Evolutionary conservation across 2,888 invertebrate genomes (phyloP).

Genomic region (Neocrepidodera transversa): DNA sequence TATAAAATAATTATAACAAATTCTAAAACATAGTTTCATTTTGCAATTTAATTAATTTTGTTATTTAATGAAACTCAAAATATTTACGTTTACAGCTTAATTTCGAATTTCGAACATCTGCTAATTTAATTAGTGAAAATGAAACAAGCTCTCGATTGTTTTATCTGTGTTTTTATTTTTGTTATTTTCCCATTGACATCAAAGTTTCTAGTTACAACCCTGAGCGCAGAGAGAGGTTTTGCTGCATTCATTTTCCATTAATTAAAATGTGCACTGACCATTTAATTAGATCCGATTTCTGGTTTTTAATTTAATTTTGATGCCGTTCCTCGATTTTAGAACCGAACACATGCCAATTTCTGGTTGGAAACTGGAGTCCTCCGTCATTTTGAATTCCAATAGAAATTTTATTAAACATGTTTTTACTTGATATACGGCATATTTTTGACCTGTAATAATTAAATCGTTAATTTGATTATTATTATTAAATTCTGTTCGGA

Average conservation of each 20-base stretch:
- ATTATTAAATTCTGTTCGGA: too few relatives aligned
- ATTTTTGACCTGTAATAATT: conserved; percentile 67
- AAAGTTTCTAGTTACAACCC: not conserved
- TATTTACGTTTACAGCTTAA: too few relatives aligned
- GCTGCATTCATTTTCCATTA: conserved; percentile 1
- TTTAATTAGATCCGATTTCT: conserved; percentile 17
- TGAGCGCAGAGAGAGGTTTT: not conserved
- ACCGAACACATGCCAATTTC: conserved; percentile 49
- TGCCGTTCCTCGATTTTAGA: conserved; percentile 49
- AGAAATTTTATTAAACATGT: conserved; percentile 65
- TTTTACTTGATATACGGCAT: conserved; percentile 71
- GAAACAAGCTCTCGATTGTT: too few relatives aligned
- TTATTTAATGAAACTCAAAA: too few relatives aligned
- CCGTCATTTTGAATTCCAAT: conserved; percentile 61
- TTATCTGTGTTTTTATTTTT: too few relatives aligned
- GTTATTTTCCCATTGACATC: too few relatives aligned
- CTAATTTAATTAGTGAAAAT: too few relatives aligned
- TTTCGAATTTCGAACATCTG: too few relatives aligned
- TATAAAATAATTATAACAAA: too few relatives aligned
- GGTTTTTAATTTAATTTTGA: conserved; percentile 42
- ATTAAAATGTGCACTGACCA: conserved; percentile 9
- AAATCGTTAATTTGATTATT: not conserved
- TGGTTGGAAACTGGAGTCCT: conserved; percentile 41
- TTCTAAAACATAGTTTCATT: too few relatives aligned
- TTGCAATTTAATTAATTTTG: too few relatives aligned